Evolutionary conservation across 2,888 invertebrate genomes (phyloP).

Genomic region (Hemithea aestivaria): DNA sequence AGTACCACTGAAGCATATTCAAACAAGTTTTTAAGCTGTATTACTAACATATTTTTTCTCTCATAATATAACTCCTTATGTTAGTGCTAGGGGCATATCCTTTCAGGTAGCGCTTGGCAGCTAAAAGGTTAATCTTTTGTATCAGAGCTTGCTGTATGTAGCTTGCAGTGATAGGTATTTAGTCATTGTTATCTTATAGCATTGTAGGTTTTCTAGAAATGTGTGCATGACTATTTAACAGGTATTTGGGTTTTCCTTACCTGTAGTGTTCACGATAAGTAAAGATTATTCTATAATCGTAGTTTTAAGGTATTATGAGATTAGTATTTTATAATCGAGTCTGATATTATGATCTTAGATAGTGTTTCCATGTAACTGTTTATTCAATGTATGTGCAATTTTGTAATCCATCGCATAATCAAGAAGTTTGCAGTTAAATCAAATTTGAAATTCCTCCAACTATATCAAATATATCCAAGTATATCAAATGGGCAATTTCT

Average conservation of each 20-base stretch:
- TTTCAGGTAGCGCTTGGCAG: too few species aligned
- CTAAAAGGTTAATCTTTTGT: constrained; percentile 20
- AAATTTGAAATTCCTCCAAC: too few species aligned
- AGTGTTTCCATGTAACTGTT: constrained; percentile 1
- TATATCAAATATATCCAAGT: too few species aligned
- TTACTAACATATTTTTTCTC: too few species aligned
- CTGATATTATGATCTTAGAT: constrained; percentile 19
- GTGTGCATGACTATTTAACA: constrained; percentile 29
- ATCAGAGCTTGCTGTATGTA: constrained; percentile 49
- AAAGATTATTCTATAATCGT: constrained; percentile 24
- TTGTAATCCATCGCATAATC: too few species aligned
- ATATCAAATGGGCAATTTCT: too few species aligned
- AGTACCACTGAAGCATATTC: too few species aligned
- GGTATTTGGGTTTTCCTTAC: constrained; percentile 32
- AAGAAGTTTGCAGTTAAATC: too few species aligned
- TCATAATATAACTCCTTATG: too few species aligned
- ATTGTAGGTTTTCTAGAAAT: constrained; percentile 9
- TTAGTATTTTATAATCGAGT: constrained; percentile 23
- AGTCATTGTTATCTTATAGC: constrained; percentile 32
- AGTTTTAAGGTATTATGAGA: constrained; percentile 11
- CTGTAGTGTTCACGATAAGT: constrained; percentile 52
- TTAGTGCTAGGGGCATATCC: too few species aligned
- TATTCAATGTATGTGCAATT: too few species aligned
- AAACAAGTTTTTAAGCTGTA: too few species aligned
- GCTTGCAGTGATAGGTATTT: constrained; percentile 35